These are phyloP conservation scores for Meghimatium bilineatum DNA, from an alignment of 2,888 invertebrate genomes.

Conservation along the genomic window DNA sequence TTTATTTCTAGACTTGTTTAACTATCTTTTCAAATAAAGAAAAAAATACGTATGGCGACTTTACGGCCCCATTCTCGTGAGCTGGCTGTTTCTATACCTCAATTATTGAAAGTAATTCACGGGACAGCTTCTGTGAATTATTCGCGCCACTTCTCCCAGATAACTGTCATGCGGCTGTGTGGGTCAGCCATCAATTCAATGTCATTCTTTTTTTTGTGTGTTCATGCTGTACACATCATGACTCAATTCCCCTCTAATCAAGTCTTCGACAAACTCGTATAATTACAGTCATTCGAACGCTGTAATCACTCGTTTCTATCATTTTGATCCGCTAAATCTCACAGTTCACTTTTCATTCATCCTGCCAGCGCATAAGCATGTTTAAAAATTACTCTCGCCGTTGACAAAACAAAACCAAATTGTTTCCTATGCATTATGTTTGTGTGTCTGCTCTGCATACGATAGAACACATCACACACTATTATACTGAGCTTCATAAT, in stretches of 20 bases:
- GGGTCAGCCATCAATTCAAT: background rate
- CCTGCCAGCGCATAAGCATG: background rate
- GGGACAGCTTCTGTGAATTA: background rate
- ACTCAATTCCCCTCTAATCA: background rate
- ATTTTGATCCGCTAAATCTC: background rate
- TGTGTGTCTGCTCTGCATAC: no score
- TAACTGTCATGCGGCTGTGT: background rate
- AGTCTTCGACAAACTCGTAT: background rate
- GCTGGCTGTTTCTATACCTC: background rate
- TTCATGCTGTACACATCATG: background rate
- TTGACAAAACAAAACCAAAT: no score
- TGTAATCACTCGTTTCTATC: background rate
- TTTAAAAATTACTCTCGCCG: no score
- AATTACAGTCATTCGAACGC: slow-evolving; percentile 1
- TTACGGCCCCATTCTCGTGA: background rate
- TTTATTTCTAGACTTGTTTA: no score
- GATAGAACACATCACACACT: no score
- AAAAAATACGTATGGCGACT: no score
- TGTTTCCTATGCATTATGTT: no score
- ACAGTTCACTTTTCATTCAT: background rate
- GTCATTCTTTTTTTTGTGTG: background rate
- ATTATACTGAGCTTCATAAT: no score
- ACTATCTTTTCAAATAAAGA: no score
- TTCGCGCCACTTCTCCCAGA: background rate
- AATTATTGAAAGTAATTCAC: background rate